These are phyloP conservation scores for Schlechtendalia chinensis DNA, from an alignment of 1,140 invertebrate species.

Conservation along the genomic window DNA sequence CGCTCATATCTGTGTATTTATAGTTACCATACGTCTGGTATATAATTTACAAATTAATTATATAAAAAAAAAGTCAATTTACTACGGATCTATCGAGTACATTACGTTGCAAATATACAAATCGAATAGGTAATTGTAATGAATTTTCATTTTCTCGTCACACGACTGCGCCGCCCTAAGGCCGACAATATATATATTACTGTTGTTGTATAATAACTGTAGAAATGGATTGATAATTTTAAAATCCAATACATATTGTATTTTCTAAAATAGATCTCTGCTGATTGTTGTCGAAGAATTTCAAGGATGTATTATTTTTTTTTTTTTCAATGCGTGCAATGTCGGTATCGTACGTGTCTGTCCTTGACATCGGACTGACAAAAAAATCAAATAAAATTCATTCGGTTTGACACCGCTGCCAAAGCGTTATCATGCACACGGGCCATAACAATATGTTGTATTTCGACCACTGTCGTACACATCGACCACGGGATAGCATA, in stretches of 20 bases:
- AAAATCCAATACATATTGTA: neutral
- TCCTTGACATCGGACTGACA: constrained; percentile 44
- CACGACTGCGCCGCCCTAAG: too few relatives aligned
- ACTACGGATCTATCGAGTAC: too few relatives aligned
- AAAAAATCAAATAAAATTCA: constrained; percentile 15
- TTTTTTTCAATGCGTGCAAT: neutral
- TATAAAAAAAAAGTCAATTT: too few relatives aligned
- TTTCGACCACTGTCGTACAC: neutral
- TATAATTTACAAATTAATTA: too few relatives aligned
- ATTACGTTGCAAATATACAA: neutral
- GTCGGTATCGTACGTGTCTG: constrained; percentile 36
- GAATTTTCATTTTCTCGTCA: too few relatives aligned
- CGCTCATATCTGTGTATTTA: neutral
- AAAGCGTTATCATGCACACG: neutral
- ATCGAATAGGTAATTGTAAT: too few relatives aligned
- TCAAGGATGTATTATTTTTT: constrained; percentile 42
- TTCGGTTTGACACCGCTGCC: constrained; percentile 25
- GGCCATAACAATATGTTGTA: neutral
- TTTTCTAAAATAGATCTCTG: constrained; percentile 44
- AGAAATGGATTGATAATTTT: constrained; percentile 9
- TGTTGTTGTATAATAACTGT: neutral
- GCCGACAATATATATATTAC: too few relatives aligned
- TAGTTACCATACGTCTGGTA: too few relatives aligned
- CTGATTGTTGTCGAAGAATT: constrained; percentile 43
- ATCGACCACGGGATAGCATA: too few relatives aligned